Evolutionary conservation across 2,797 vertebrate species (phyloP).

Genomic region (Ctenochaetus hawaiiensis): DNA sequence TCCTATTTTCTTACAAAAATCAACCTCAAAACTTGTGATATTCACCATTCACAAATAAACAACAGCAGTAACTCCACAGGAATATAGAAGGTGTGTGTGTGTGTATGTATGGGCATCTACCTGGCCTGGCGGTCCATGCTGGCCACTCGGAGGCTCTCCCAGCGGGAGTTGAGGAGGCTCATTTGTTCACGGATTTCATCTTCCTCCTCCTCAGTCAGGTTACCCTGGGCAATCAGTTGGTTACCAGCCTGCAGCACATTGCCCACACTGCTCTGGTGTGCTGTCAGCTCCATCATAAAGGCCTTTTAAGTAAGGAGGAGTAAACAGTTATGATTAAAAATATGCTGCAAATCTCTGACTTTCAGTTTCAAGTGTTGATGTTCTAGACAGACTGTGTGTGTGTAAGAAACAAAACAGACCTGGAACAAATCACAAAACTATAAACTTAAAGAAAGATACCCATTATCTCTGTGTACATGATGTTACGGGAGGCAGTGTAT

Average conservation of each 20-base stretch:
- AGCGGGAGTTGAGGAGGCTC: slow-evolving; percentile 94
- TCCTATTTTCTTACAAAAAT: too few relatives aligned
- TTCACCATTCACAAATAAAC: background rate
- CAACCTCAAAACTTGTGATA: too few relatives aligned
- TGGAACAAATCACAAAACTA: too few relatives aligned
- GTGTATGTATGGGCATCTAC: slow-evolving; percentile 69
- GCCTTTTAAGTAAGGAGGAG: slow-evolving; percentile 71
- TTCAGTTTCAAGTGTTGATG: background rate
- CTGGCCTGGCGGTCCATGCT: slow-evolving; percentile 98
- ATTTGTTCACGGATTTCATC: slow-evolving; percentile 98
- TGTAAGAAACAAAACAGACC: background rate
- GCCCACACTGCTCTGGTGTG: slow-evolving; percentile 97
- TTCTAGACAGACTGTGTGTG: background rate
- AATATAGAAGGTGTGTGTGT: background rate
- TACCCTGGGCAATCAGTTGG: slow-evolving; percentile 94
- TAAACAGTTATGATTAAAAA: background rate
- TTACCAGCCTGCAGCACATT: slow-evolving; percentile 96
- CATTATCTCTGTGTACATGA: background rate
- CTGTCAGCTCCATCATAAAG: slow-evolving; percentile 99
- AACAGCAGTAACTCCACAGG: background rate
- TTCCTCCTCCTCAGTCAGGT: slow-evolving; percentile 94
- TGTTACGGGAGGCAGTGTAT: background rate
- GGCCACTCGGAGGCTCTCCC: slow-evolving; percentile 93
- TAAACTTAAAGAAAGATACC: background rate
- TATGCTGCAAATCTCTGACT: background rate